These are phyloP conservation scores for Eurytoma californica DNA, from an alignment of 2,888 invertebrate species.

Conservation along the genomic window DNA sequence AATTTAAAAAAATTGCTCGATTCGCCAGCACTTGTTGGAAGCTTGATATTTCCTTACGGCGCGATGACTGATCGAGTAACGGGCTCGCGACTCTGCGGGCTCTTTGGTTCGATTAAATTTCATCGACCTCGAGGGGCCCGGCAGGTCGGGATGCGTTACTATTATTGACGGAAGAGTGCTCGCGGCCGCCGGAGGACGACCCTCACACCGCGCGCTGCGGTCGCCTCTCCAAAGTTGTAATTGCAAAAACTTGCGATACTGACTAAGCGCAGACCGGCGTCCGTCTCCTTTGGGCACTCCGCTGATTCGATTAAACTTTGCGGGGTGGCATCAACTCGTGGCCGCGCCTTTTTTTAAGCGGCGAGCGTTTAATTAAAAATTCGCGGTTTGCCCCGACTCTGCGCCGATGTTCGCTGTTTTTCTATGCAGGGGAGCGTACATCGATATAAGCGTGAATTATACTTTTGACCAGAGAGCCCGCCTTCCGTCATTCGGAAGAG, in stretches of 20 bases:
- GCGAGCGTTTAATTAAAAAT: background rate
- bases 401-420: too few species aligned
- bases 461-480: too few species aligned
- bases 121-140: slow-evolving; percentile 23
- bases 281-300: background rate
- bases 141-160: slow-evolving; percentile 16
- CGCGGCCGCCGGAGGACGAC: background rate
- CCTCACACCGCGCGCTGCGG: background rate
- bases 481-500: too few species aligned
- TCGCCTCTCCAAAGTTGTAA: slow-evolving; percentile 35
- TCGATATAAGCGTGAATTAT: too few species aligned
- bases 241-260: slow-evolving; percentile 18
- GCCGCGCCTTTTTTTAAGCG: background rate
- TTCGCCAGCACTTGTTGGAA: too few species aligned
- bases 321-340: background rate
- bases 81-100: slow-evolving; percentile 8
- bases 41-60: background rate
- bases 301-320: slow-evolving; percentile 29
- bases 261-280: background rate
- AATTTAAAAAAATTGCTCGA: too few species aligned
- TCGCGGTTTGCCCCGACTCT: background rate
- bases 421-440: too few species aligned
- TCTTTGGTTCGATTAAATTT: slow-evolving; percentile 45
- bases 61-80: background rate
- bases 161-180: slow-evolving; percentile 14